phyloP scores from a whole-genome alignment of 2,113 vertebrate species.

The Azemiops feae region DNA sequence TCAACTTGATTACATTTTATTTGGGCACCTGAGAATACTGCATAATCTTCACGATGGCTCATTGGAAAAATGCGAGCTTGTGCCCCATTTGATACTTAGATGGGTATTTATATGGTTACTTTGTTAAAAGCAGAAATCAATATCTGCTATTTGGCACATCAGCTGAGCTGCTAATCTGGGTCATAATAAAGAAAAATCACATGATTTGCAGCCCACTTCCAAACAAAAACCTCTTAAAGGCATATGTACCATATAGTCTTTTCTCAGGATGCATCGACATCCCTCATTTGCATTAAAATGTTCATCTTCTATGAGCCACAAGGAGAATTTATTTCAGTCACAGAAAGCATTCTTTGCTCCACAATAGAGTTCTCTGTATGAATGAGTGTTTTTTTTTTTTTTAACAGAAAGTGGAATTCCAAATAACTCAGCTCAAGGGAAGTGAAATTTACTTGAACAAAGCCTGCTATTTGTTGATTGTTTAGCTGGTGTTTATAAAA shows the following conservation, averaged over 20 bases:
- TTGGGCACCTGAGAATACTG: slow-evolving; percentile 34
- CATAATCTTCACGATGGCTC: background rate
- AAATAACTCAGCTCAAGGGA: slow-evolving; percentile 30
- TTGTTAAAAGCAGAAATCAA: slow-evolving; percentile 6
- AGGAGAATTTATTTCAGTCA: slow-evolving; percentile 14
- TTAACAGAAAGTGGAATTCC: slow-evolving; percentile 3
- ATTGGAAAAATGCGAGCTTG: background rate
- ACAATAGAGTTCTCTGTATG: slow-evolving; percentile 27
- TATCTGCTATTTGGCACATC: background rate
- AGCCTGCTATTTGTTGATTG: slow-evolving; percentile 8
- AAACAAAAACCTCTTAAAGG: slow-evolving; percentile 25
- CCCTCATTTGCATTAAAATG: slow-evolving; percentile 43
- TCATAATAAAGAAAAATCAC: slow-evolving; percentile 20
- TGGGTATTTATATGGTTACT: background rate
- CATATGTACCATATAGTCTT: background rate
- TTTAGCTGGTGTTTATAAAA: slow-evolving; percentile 24
- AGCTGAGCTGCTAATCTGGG: background rate
- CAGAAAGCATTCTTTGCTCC: slow-evolving; percentile 27
- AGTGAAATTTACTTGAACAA: slow-evolving; percentile 25
- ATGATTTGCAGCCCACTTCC: background rate
- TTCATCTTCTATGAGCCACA: slow-evolving; percentile 34
- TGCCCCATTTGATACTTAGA: background rate
- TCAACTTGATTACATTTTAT: background rate
- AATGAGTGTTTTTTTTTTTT: background rate
- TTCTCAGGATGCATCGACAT: slow-evolving; percentile 25